Evolutionary conservation across 2,113 vertebrate genomes (phyloP).

Genomic region (Grantiella picta): DNA sequence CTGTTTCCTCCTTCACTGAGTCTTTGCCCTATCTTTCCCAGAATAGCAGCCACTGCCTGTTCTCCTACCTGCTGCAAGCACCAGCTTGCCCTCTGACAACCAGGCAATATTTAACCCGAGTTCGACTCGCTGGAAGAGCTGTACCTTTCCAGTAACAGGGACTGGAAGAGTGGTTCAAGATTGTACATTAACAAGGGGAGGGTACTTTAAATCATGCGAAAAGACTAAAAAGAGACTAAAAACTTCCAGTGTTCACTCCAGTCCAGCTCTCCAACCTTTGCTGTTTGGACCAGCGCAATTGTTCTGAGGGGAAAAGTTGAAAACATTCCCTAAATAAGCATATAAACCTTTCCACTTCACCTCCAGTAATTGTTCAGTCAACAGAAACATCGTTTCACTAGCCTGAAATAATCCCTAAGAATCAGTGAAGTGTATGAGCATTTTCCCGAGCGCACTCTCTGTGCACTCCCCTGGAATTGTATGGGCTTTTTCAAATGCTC

Average conservation of each 20-base stretch:
- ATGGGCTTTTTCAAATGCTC: not conserved
- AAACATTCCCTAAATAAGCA: not conserved
- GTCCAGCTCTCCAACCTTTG: not conserved
- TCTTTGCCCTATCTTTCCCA: fast-evolving
- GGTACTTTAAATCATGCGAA: fast-evolving
- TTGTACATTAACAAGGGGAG: not conserved
- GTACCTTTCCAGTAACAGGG: not conserved
- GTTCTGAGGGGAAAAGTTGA: not conserved
- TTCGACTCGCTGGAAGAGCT: not conserved
- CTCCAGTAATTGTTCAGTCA: slow-evolving; percentile 8
- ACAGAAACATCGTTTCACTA: not conserved
- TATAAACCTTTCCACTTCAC: not conserved
- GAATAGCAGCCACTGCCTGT: not conserved
- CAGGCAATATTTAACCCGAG: not conserved
- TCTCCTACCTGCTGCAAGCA: not conserved
- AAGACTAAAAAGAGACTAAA: not conserved
- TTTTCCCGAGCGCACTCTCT: not conserved
- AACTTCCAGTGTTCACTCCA: not conserved
- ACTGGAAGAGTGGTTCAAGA: not conserved
- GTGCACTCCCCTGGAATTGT: not conserved
- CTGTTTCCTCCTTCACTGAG: fast-evolving
- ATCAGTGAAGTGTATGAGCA: not conserved
- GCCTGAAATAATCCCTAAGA: slow-evolving; percentile 24
- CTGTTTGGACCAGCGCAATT: not conserved
- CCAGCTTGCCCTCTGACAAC: not conserved